Conservation (phyloP, 2,797 vertebrate species). For the Capromys pilorides region DNA sequence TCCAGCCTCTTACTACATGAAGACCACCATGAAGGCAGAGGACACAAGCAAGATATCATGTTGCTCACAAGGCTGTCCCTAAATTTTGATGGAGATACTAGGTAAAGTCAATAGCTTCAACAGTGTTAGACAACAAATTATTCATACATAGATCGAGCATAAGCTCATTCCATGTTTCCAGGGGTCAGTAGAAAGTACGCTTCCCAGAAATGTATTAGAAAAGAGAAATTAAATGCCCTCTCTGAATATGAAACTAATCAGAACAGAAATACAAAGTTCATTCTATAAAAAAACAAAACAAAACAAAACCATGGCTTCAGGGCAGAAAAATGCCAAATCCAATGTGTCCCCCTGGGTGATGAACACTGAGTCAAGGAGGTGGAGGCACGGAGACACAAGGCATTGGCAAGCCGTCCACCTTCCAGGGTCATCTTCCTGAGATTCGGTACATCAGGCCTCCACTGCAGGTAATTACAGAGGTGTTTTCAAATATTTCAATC, state of each 20-base stretch:
- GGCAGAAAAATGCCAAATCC: background rate
- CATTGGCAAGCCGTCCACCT: background rate
- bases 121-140: background rate
- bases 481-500: background rate
- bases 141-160: conserved; percentile 15
- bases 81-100: conserved; percentile 32
- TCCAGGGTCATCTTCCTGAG: no score
- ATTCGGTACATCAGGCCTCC: no score
- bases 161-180: background rate
- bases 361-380: background rate
- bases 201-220: background rate
- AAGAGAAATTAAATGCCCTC: conserved; percentile 51
- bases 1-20: conserved; percentile 69
- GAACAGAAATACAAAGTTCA: background rate
- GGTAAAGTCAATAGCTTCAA: conserved; percentile 32
- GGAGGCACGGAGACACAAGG: background rate
- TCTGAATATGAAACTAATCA: conserved; percentile 44
- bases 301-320: background rate
- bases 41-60: background rate
- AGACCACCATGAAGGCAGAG: conserved; percentile 31
- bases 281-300: background rate
- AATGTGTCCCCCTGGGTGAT: background rate
- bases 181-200: background rate
- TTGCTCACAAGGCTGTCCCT: background rate
- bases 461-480: background rate